Conservation (phyloP, 1,140 invertebrate genomes). For the Oscheius sp. region DNA sequence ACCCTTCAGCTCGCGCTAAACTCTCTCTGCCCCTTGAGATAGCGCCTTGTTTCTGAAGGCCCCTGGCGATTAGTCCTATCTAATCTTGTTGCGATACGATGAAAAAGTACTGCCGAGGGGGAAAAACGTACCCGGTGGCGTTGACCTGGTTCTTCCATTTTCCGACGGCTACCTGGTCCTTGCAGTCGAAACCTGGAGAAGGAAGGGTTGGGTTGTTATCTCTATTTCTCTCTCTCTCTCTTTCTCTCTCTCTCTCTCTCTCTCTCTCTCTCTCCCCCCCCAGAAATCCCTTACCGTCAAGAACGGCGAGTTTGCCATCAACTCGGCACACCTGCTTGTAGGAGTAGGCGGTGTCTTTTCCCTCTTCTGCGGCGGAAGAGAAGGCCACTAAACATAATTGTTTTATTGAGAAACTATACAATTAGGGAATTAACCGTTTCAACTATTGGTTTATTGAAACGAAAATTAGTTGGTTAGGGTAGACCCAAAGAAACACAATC, state of each 20-base stretch:
- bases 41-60: background rate
- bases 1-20: no score
- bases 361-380: conserved; percentile 24
- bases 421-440: no score
- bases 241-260: background rate
- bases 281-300: conserved; percentile 37
- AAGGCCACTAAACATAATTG: background rate
- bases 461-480: no score
- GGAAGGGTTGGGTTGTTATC: background rate
- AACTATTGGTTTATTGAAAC: no score
- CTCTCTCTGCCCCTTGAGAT: background rate
- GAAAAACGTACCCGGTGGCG: conserved; percentile 41
- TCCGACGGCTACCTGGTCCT: conserved; percentile 53
- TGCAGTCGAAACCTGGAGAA: conserved; percentile 48
- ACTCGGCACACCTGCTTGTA: conserved; percentile 52
- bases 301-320: conserved; percentile 45
- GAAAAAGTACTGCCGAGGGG: background rate
- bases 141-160: conserved; percentile 55
- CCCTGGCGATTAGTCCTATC: conserved; percentile 2
- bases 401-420: background rate
- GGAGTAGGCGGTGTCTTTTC: conserved; percentile 49
- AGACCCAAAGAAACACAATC: no score
- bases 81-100: background rate
- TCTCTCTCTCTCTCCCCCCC: background rate
- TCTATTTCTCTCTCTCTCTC: background rate